phyloP scores from a whole-genome alignment of 2,113 vertebrate genomes.

The Lipophrys pholis region DNA sequence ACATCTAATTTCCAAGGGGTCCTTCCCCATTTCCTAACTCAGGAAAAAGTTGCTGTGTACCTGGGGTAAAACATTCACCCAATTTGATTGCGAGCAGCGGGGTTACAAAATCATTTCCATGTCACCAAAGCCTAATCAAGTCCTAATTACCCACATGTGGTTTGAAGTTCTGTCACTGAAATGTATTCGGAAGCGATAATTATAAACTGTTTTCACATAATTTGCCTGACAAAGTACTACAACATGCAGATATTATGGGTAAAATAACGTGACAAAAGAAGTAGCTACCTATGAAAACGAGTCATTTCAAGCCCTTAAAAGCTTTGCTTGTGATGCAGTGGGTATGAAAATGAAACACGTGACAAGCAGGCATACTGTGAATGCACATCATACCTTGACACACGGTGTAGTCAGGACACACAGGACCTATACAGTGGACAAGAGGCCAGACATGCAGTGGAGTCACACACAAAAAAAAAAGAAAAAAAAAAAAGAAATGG shows the following conservation, averaged over 20 bases:
- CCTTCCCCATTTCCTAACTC: too few relatives aligned
- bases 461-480: background rate
- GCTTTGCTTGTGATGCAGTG: background rate
- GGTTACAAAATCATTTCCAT: background rate
- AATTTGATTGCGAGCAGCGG: constrained; percentile 2
- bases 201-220: background rate
- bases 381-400: constrained; percentile 66
- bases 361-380: constrained; percentile 16
- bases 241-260: too few relatives aligned
- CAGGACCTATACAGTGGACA: constrained; percentile 43
- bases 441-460: constrained; percentile 19
- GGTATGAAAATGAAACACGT: background rate
- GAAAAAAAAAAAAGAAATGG: constrained; percentile 1
- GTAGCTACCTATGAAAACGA: background rate
- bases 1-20: too few relatives aligned
- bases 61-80: background rate
- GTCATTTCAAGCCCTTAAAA: background rate
- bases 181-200: background rate
- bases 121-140: constrained; percentile 9
- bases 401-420: constrained; percentile 58
- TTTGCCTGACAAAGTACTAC: too few relatives aligned
- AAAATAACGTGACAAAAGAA: background rate
- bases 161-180: background rate
- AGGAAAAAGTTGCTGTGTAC: background rate
- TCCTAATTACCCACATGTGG: background rate